Conservation (phyloP, 2,888 invertebrate species). For the Lomographa bimaculata region DNA sequence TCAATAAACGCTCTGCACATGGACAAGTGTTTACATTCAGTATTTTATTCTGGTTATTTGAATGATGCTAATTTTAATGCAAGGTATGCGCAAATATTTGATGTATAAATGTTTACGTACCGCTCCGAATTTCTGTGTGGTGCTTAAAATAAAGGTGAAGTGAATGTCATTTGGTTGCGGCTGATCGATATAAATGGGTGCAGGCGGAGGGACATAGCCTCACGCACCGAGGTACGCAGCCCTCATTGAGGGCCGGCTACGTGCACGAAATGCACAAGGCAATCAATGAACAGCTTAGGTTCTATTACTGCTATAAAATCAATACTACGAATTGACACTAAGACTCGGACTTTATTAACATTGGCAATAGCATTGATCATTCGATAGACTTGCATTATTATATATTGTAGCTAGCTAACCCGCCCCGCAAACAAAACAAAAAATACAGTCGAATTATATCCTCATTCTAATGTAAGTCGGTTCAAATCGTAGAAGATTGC, state of each 20-base stretch:
- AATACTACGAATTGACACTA: conserved; percentile 24
- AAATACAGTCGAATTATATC: too few relatives aligned
- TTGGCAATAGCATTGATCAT: conserved; percentile 1
- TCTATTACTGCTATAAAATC: conserved; percentile 42
- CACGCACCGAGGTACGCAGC: conserved; percentile 56
- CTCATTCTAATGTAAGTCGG: too few relatives aligned
- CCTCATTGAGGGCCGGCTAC: conserved; percentile 57
- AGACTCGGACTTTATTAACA: not conserved
- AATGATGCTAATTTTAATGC: conserved; percentile 8
- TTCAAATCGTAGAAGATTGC: too few relatives aligned
- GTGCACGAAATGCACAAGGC: conserved; percentile 62
- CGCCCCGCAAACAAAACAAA: too few relatives aligned
- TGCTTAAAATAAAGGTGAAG: conserved; percentile 17
- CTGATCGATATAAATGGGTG: conserved; percentile 46
- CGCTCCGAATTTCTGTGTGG: conserved; percentile 9
- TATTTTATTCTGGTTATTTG: conserved; percentile 11
- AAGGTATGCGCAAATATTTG: conserved; percentile 16
- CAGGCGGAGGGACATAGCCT: conserved; percentile 51
- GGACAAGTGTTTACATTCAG: conserved; percentile 26
- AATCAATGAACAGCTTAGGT: conserved; percentile 37
- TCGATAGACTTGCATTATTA: too few relatives aligned
- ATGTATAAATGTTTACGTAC: conserved; percentile 6
- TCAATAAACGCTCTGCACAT: too few relatives aligned
- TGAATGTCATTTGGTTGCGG: conserved; percentile 25
- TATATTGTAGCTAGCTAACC: too few relatives aligned